Base-by-base conservation (phyloP, 2,888 invertebrate genomes). In the Agriopis aurantiaria region DNA sequence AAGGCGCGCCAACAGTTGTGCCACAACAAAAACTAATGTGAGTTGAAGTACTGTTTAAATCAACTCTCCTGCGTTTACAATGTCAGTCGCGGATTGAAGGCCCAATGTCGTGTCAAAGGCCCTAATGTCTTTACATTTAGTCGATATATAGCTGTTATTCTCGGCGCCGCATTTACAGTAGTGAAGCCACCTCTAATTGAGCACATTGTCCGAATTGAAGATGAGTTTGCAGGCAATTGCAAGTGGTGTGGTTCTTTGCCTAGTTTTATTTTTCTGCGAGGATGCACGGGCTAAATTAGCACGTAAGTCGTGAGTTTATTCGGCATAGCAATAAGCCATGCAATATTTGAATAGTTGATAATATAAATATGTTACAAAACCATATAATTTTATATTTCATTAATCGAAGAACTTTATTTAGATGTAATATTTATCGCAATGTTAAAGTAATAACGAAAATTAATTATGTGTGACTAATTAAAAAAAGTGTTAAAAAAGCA, bases 81-180 rank as follows among this genome's bases (percentile, higher is more conserved):
- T 80, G 84, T 69, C 80, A 68, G 51, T 59, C 63, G 52, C 68
- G 65, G 66, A 71, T 60, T 82, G 87, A 89, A 90, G 88, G 90
- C 78, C 82, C 33, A 33, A 33, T 33, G 33, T 33, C 33, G 3
- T 33, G 33, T 33, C 33, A 33, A 33, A 33, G 33, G 33, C 82
- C 75, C 76, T 76, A 76, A 78, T 81, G 80, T 87, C 77, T 86
- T 84, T 84, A 79, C 85, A 82, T 82, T 85, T 87, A 84, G 85
- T 86, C 81, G 82, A 88, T 90, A 90, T 89, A 91, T 85, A 87
- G 84, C 85, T 75, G 89, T 83, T 83, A 83, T 79, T 80, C 84
- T 75, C 74, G 72, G 58, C 76, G 76, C 80, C 76, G 72, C 74
- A 68, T 66, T 41, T 78, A 79, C 84, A 88, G 86, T 89, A 81